Percentiles rank a stretch among this genome's conserved stretches.
phyloP scores from a whole-genome alignment of 2,113 vertebrate genomes.

The Catharus minimus region DNA sequence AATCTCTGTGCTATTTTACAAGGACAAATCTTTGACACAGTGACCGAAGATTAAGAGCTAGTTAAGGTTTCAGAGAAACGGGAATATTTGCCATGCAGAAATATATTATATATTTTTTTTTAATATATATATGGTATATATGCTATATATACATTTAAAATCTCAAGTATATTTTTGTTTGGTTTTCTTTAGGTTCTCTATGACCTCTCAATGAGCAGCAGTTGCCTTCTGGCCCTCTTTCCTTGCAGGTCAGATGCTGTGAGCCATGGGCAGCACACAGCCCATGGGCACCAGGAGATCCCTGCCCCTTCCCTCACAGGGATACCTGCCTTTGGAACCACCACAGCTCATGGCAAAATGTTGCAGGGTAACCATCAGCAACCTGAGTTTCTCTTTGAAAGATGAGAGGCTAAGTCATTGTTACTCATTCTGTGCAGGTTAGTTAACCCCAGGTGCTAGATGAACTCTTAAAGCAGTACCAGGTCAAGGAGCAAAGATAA shows the following conservation, averaged over 20 bases:
- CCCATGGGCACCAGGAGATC: rapidly evolving
- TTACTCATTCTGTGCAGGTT: not conserved
- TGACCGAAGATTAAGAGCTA: not conserved
- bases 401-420: not conserved
- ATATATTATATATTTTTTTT: not conserved
- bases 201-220: not conserved
- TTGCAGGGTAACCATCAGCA: not conserved
- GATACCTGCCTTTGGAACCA: not conserved
- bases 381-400: not conserved
- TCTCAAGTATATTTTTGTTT: rapidly evolving
- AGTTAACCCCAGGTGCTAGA: not conserved
- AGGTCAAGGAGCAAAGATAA: conserved; percentile 17
- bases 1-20: conserved; percentile 13
- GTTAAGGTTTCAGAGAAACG: not conserved
- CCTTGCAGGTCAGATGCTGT: not conserved
- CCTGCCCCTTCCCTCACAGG: not conserved
- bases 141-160: not conserved
- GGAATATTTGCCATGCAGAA: not conserved
- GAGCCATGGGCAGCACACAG: rapidly evolving
- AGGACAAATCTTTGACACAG: not conserved
- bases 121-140: too few species aligned
- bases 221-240: not conserved
- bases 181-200: not conserved
- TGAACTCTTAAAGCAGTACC: not conserved
- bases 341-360: not conserved